These are phyloP conservation scores for Phalacrocorax carbo DNA, from an alignment of 2,113 vertebrate genomes.

Conservation along the genomic window DNA sequence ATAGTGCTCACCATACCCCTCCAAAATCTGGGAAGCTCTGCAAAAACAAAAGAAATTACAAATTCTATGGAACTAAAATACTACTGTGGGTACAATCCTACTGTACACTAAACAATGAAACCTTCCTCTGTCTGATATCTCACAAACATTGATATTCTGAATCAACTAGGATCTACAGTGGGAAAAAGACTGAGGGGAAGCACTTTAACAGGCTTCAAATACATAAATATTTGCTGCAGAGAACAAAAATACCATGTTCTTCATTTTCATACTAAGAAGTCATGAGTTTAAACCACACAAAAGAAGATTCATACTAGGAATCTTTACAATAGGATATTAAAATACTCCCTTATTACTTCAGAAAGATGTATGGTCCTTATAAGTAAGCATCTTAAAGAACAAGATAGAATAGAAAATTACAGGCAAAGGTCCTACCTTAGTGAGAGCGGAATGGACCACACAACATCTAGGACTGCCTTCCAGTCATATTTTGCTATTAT, in stretches of 20 bases:
- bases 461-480: neutral
- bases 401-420: neutral
- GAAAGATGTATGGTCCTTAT: neutral
- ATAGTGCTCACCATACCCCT: constrained; percentile 70
- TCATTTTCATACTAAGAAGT: neutral
- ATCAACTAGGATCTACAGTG: neutral
- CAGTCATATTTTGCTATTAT: neutral
- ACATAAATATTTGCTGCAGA: neutral
- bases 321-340: neutral
- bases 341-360: neutral
- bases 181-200: neutral
- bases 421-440: neutral
- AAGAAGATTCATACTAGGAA: neutral
- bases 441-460: neutral
- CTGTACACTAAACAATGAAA: neutral
- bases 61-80: neutral
- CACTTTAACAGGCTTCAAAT: neutral
- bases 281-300: neutral
- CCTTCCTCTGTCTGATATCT: neutral
- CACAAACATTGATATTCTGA: neutral
- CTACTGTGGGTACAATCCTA: neutral
- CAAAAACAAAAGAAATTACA: neutral
- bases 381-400: neutral
- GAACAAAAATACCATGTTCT: neutral
- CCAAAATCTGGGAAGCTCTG: constrained; percentile 75